These are phyloP conservation scores for Dipus sagitta DNA, from an alignment of 2,797 vertebrate species.

Conservation along the genomic window DNA sequence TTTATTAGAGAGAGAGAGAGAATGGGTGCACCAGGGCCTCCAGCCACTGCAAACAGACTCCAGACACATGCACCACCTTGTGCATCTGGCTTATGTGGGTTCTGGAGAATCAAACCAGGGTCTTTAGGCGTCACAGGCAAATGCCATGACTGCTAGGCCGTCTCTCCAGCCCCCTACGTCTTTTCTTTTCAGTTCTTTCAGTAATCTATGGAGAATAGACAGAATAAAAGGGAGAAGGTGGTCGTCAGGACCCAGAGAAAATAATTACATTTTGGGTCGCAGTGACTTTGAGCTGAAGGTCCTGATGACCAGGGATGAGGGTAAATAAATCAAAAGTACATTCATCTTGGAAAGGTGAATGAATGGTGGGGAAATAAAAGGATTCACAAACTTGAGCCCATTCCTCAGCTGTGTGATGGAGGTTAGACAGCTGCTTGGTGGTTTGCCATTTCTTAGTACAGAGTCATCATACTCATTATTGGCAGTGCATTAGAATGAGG, in stretches of 20 bases:
- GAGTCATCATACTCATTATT: background rate
- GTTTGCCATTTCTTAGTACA: background rate
- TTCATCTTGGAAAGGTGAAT: conserved; percentile 21
- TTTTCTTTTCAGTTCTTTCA: background rate
- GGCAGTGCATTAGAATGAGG: background rate
- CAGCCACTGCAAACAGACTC: no score
- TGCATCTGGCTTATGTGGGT: no score
- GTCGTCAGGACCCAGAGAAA: background rate
- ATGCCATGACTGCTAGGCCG: no score
- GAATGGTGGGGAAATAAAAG: conserved; percentile 26
- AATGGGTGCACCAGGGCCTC: no score
- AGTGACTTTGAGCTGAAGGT: background rate
- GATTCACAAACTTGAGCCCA: background rate
- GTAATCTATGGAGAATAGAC: background rate
- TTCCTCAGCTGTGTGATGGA: background rate
- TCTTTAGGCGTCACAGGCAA: no score
- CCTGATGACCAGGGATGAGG: background rate
- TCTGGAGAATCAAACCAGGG: no score
- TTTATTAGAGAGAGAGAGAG: no score
- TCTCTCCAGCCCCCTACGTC: no score
- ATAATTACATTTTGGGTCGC: background rate
- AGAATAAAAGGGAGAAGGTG: background rate
- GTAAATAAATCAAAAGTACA: conserved; percentile 37
- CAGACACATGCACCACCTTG: no score
- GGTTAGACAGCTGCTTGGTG: background rate